Base-by-base conservation (phyloP, 2,113 vertebrate genomes). In the Zosterops pallidus region DNA sequence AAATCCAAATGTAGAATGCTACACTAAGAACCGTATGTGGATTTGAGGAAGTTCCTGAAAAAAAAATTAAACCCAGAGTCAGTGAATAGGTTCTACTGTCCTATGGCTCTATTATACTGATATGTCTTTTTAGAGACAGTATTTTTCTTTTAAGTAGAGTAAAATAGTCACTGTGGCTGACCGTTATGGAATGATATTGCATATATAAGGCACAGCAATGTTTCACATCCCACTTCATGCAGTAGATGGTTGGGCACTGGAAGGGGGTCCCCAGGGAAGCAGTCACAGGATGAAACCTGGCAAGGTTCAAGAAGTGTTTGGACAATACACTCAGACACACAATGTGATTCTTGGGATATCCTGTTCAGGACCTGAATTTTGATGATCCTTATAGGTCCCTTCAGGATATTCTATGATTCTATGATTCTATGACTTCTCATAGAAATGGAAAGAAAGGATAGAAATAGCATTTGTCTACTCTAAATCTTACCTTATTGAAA, bases 1-100 rank as follows among this genome's bases (percentile, higher is more conserved):
- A 97, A 97, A 94, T 92, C 83, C 89, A 94, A 95, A 91, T 49
- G 72, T 53, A 84, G 25, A 82, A 75, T 60, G 39, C 11, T 84
- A 9, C 9, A 50, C 9, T 64, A 50, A 50, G 39, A 79, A 53
- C 15, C 1, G 1, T 46, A 42, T 13, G 33, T 75, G 19, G 21
- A 63, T 90, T 90, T 92, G 55, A 78, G 55, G 80, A 93, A 86
- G 68, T 70, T 90, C 24, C 29, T 70, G 42, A 71, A 79, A 82
- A 77, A 81, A 63, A 50, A 57, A 33, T 76, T 72, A 55, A 93
- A 63, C 33, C 5, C 17, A 26, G 22, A 60, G 29, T 64, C 31
- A 68, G 11, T 65, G n/a, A 89, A 70, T 42, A 76, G 4, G 7
- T 80, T 85, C 23, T 57, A 25, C 14, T 67, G 33, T 63, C 31